Evolutionary conservation across 1,140 invertebrate species (phyloP), one percentile per base, ranked within the genome.

Genomic region (Bursaphelenchus mucronatus): DNA sequence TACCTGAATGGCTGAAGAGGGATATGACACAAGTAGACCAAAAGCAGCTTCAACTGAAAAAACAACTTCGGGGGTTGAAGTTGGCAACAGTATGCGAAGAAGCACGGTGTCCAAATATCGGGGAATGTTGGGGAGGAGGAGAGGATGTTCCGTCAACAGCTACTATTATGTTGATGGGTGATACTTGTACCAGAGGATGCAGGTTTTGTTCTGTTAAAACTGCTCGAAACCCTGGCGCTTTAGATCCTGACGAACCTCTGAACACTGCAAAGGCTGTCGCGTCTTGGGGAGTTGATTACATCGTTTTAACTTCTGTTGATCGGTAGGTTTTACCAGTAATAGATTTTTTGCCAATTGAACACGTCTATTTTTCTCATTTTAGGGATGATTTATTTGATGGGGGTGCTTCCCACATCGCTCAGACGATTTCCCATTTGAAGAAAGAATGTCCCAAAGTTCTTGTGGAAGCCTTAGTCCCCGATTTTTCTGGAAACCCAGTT

Each of bases 61-160:
- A 89, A 55, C 89, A 92, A 78, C 83, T 99, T 10, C 84, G 91
- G 61, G 86, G 88, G 13, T 84, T 97, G 11, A 96, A 94, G 74
- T 84, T 99, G 9, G 90, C 92, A 75, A 99, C 96, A 3, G 95
- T 99, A 0, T 99, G 96, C 83, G 93, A 98, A 56, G 96, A 99
- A 85, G 96, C 96, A 0, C 86, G 91, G 68, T 99, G 96, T 86
- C 96, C 96, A 0, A 99, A 99, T 83, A 97, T 99, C 74, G 93
- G 94, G 19, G 66, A 97, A 85, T 98, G 95, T 83, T 99, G 96
- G 96, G 94, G 93, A 68, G 94, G 86, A 45, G 82, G 82, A 15
- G 82, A 85, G 52, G 71, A 83, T 65, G 79, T 81, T 6, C 83
- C 82, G 30, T 84, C 86, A 7, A 87, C 87, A 15, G 86, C 86